phyloP scores from a whole-genome alignment of 1,140 invertebrate species.

The Tetraneura akinire region DNA sequence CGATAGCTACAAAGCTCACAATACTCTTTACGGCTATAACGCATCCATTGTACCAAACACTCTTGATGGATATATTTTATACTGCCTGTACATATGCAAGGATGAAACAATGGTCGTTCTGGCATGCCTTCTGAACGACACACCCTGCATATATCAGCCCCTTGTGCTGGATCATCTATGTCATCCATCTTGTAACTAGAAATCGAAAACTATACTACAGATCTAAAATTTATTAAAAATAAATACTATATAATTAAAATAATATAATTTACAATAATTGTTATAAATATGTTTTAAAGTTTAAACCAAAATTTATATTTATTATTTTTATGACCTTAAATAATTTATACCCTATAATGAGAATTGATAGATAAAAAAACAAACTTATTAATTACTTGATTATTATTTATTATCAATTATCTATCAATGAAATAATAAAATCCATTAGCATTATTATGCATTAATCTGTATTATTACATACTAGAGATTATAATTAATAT shows the following conservation, averaged over 20 bases:
- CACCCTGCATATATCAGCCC: constrained; percentile 91
- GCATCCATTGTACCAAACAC: constrained; percentile 86
- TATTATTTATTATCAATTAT: neutral
- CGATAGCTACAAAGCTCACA: constrained; percentile 98
- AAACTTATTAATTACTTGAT: neutral
- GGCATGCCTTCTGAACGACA: constrained; percentile 89
- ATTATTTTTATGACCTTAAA: too few species aligned
- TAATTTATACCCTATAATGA: too few species aligned
- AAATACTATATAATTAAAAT: neutral
- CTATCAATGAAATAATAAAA: neutral
- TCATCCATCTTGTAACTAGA: neutral
- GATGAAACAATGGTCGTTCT: constrained; percentile 91
- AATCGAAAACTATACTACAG: neutral
- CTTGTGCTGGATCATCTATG: constrained; percentile 61
- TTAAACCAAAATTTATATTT: too few species aligned
- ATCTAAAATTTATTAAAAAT: neutral
- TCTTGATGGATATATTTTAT: constrained; percentile 99
- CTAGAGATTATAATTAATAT: too few species aligned
- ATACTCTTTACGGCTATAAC: constrained; percentile 96
- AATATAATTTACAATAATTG: neutral
- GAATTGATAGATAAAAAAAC: too few species aligned
- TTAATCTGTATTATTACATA: too few species aligned
- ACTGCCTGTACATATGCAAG: constrained; percentile 97
- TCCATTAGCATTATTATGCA: too few species aligned
- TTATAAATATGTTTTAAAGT: neutral